Base-by-base conservation (phyloP, 2,113 vertebrate species). In the Corvus moneduloides region DNA sequence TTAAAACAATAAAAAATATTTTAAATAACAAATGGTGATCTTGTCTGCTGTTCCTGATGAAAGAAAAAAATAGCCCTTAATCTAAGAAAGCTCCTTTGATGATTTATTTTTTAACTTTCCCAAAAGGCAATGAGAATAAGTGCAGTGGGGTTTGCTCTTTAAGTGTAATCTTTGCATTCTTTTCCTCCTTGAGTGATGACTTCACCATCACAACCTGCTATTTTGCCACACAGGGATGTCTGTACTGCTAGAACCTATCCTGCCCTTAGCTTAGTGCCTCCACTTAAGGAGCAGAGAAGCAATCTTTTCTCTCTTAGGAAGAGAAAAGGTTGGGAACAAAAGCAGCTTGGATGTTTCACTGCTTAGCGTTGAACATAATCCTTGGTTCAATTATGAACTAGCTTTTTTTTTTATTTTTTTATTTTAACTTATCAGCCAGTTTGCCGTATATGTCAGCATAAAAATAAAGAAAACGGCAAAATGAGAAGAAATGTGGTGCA, bases 381-480 rank as follows among this genome's bases (percentile, higher is more conserved):
- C 96, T 96, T 94, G 90, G 59, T 92, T 96, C 92, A 88, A 79
- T 96, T 94, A 93, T 89, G 93, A 95, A 43, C 59, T 86, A 55
- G 75, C 12, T 13, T 52, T 77, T 67, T 66, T 59, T 11, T 5
- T 39, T 4, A 1, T 39, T 63, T 52, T 86, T 87, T 91, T 86
- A 76, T 93, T 82, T 95, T 96, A 96, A 92, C 93, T 92, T 97
- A 94, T 97, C 98, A 97, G 73, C 86, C 80, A 74, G 96, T 95
- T 96, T 88, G 87, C 95, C 0, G 26, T 97, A 81, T 96, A 88
- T 97, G 96, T 97, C 97, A 97, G 95, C 96, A 94, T 96, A 96
- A 96, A 97, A 97, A 97, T 96, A 95, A 96, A 94, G 94, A 94
- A 91, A 97, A 97, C 93, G 84, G 80, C 90, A 97, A 97, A 96